Base-by-base conservation (phyloP, 2,797 vertebrate genomes). In the Pseudomugil gertrudae region DNA sequence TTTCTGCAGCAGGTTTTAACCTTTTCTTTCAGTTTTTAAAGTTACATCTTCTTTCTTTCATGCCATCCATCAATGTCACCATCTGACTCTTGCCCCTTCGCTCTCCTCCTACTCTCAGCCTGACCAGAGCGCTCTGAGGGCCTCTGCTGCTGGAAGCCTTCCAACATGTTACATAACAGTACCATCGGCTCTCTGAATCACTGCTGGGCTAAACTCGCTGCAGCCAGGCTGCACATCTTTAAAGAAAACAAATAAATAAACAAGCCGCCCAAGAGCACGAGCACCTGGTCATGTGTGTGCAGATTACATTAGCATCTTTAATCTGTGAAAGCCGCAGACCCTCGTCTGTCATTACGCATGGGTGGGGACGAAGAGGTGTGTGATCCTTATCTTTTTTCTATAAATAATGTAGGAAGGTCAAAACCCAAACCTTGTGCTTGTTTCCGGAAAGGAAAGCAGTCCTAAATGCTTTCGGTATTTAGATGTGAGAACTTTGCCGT, bases 91-190 rank as follows among this genome's bases (percentile, higher is more conserved):
- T 64, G 55, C 55, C 61, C 69, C 61, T 69, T 54, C 24, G 40
- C 58, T 69, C 47, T 51, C 65, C 81, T 87, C 86, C 80, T 78
- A 60, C 83, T 86, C 78, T 74, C 50, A 69, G 74, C 63, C 71
- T 78, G 81, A 82, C 63, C 23, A n/a, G 67, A 72, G 82, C 56
- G 80, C 85, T 70, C 62, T 48, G 69, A 40, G 79, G 84, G 84
- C 84, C 87, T 87, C 75, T 72, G 69, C 69, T 80, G 77, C 66
- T 92, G 89, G 90, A 88, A 69, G 80, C 76, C 32, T 60, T 68
- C 87, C 84, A 88, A 3, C 27, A 29, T 24, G 63, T 92, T 90
- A 84, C 84, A 89, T 92, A 92, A 91, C 78, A 66, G 65, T 13
- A 67, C 80, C 72, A 57, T 71, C 82, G 72, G 80, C 63, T 82